Evolutionary conservation across 1,140 invertebrate genomes (phyloP).

Genomic region (Ridgeia piscesae): DNA sequence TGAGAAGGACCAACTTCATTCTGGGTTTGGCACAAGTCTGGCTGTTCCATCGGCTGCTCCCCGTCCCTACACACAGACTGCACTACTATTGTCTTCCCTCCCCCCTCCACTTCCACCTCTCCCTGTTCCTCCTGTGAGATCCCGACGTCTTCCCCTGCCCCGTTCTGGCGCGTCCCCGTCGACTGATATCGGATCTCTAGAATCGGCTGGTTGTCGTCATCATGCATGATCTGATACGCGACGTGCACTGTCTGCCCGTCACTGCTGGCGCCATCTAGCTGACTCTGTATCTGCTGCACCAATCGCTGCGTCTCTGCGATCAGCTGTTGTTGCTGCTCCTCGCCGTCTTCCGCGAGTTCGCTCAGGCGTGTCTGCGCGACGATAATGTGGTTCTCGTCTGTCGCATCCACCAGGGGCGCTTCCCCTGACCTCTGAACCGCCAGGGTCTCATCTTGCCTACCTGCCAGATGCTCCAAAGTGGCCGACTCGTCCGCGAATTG

Average conservation of each 20-base stretch:
- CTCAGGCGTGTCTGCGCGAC: not conserved
- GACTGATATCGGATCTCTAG: slow-evolving; percentile 38
- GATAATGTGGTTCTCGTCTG: not conserved
- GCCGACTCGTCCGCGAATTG: not conserved
- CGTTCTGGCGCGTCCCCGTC: not conserved
- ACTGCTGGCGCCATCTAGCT: not conserved
- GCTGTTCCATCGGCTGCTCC: not conserved
- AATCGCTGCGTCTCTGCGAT: not conserved
- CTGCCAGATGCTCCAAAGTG: not conserved
- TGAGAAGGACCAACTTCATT: not conserved
- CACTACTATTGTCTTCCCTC: not conserved
- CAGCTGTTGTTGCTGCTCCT: not conserved
- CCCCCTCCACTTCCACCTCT: not conserved
- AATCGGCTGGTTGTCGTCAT: slow-evolving; percentile 33
- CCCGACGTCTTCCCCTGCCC: not conserved
- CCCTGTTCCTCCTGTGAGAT: not conserved
- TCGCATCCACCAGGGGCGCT: not conserved
- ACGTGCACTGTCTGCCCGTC: slow-evolving; percentile 33
- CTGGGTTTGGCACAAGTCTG: not conserved
- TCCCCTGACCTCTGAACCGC: slow-evolving; percentile 24
- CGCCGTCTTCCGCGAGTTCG: not conserved
- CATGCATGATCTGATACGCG: slow-evolving; percentile 37
- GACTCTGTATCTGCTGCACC: not conserved
- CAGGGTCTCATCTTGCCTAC: slow-evolving; percentile 29
- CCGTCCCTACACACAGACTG: not conserved